Conservation (phyloP, 2,888 invertebrate species). For the Mythimna pallens region DNA sequence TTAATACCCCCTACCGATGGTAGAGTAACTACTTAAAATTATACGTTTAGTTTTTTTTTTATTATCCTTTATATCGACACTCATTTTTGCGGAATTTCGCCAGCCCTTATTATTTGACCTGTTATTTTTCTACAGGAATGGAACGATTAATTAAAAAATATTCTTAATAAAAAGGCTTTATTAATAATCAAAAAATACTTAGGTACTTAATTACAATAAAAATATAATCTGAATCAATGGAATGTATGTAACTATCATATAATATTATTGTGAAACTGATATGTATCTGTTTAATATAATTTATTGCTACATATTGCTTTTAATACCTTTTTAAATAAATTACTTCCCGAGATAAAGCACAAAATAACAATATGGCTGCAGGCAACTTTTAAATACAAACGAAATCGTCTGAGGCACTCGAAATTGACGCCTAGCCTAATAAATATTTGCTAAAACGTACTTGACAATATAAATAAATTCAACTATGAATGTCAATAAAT, state of each 20-base stretch:
- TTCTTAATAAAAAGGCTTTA: slow-evolving; percentile 60
- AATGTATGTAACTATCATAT: slow-evolving; percentile 66
- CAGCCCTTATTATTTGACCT: not conserved
- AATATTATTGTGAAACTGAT: slow-evolving; percentile 60
- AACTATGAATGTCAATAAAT: slow-evolving; percentile 19
- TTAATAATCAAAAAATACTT: slow-evolving; percentile 77
- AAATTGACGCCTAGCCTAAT: slow-evolving; percentile 29
- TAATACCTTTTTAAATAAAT: not conserved
- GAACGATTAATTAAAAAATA: slow-evolving; percentile 1
- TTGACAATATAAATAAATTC: slow-evolving; percentile 35
- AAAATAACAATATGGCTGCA: slow-evolving; percentile 23
- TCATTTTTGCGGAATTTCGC: no score
- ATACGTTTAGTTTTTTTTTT: no score
- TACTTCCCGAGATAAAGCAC: not conserved
- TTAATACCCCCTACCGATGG: no score
- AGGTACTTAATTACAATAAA: slow-evolving; percentile 72
- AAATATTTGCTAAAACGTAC: slow-evolving; percentile 23
- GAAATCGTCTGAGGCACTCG: slow-evolving; percentile 28
- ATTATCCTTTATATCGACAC: no score
- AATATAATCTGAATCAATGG: slow-evolving; percentile 72
- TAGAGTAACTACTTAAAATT: not conserved
- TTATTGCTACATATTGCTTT: slow-evolving; percentile 61
- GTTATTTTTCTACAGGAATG: not conserved
- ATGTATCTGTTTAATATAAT: slow-evolving; percentile 52
- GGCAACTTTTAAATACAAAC: not conserved